Evolutionary conservation across 2,113 vertebrate species (phyloP), one percentile per base, ranked within the genome.

Genomic region (Callipepla californica): DNA sequence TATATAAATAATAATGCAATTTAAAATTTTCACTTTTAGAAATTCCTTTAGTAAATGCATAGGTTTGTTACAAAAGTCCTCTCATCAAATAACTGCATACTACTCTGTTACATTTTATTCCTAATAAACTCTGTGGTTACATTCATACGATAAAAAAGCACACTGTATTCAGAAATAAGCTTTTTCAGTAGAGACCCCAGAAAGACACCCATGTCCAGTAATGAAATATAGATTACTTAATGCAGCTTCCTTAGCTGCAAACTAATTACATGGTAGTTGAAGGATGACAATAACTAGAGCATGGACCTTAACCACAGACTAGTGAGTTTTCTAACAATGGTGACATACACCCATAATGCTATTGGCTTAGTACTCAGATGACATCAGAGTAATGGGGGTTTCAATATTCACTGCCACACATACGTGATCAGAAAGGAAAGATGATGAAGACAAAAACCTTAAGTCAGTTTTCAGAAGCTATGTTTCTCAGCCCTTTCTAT

Each of bases 1-100:
- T 92, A 92, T 94, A 96, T 86, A 96, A 95, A 80, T 89, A 91
- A 93, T 81, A 93, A 80, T 93, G 66, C 78, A 83, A 80, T 94
- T 96, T 94, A 82, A 96, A 97, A 95, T 51, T 87, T 95, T 67
- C 28, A 85, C 44, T 84, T 84, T 91, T 90, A 97, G 93, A 95
- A 96, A 94, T 68, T 75, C 65, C 63, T 95, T 78, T 87, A 95
- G 87, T 92, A 96, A 96, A 89, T 97, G 94, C 89, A 96, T 95
- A 96, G 96, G 40, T 76, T 94, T 89, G 44, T 95, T 94, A 95
- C 58, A 96, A 94, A 89, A 97, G 82, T 89, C 76, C 90, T 89
- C 85, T 92, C 73, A 80, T 73, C 85, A 95, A 95, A 80, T 80
- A 69, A 73, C 61, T 87, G 79, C 90, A 94, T 92, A 87, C 42